phyloP scores from a whole-genome alignment of 2,888 invertebrate species.

The Drosophila anomalata region DNA sequence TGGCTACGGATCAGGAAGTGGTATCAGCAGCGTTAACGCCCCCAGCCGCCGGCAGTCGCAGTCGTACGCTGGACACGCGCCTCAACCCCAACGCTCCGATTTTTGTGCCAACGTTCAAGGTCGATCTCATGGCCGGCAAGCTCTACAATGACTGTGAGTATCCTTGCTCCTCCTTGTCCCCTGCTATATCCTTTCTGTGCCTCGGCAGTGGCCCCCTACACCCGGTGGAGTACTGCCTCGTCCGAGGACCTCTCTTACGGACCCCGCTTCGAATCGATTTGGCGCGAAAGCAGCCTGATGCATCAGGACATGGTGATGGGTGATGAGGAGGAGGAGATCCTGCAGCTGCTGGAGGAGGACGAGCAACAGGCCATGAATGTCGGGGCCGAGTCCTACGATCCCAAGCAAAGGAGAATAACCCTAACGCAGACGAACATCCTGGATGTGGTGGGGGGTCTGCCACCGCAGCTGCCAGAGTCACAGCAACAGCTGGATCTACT shows the following conservation, averaged over 20 bases:
- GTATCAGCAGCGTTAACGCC: background rate
- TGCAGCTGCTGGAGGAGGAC: slow-evolving; percentile 19
- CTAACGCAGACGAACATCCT: slow-evolving; percentile 1
- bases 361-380: slow-evolving; percentile 16
- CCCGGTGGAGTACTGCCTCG: slow-evolving; percentile 51
- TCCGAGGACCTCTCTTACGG: slow-evolving; percentile 47
- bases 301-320: background rate
- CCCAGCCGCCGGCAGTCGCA: slow-evolving; percentile 23
- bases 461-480: background rate
- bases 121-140: slow-evolving; percentile 11
- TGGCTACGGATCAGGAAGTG: background rate
- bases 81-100: slow-evolving; percentile 66
- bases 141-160: slow-evolving; percentile 30
- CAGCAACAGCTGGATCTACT: background rate
- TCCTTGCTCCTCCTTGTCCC: background rate
- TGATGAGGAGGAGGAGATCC: slow-evolving; percentile 12
- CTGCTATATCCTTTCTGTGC: background rate
- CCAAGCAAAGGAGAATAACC: slow-evolving; percentile 1
- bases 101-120: slow-evolving; percentile 54
- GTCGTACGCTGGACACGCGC: slow-evolving; percentile 41
- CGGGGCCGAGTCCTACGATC: slow-evolving; percentile 30
- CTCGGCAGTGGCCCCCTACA: slow-evolving; percentile 46
- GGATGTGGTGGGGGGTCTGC: slow-evolving; percentile 35
- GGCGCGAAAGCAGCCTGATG: slow-evolving; percentile 50
- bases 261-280: slow-evolving; percentile 58